Percentiles rank a stretch among this genome's conserved stretches.
These are phyloP conservation scores for Argentina silus DNA, from an alignment of 2,797 vertebrate genomes.

Conservation along the genomic window DNA sequence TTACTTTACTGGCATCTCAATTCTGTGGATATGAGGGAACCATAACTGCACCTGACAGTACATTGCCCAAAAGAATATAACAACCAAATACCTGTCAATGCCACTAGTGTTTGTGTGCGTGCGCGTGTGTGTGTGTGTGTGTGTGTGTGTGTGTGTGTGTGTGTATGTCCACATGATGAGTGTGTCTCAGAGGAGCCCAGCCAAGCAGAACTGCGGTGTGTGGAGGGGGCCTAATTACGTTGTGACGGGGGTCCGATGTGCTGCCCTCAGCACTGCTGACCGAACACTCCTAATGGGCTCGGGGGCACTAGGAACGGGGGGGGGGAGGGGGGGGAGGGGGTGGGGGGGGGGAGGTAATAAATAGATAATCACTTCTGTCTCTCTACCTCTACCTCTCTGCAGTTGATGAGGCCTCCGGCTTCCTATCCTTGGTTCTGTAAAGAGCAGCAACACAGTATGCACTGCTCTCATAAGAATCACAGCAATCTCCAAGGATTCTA, in stretches of 20 bases:
- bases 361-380: conserved; percentile 58
- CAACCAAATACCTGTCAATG: neutral
- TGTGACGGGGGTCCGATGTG: conserved; percentile 65
- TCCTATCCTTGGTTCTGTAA: too few species aligned
- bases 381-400: conserved; percentile 31
- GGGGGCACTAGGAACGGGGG: conserved; percentile 47
- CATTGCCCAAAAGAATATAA: too few species aligned
- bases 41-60: neutral
- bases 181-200: conserved; percentile 69
- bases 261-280: conserved; percentile 76
- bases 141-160: conserved; percentile 18
- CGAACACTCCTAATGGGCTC: conserved; percentile 66
- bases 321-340: conserved; percentile 31
- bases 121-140: conserved; percentile 23
- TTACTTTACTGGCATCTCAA: neutral
- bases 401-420: too few species aligned
- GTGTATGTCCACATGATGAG: conserved; percentile 57
- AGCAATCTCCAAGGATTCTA: too few species aligned
- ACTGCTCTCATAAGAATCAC: too few species aligned
- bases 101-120: conserved; percentile 10
- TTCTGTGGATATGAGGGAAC: neutral
- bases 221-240: conserved; percentile 61
- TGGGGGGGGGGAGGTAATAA: conserved; percentile 50
- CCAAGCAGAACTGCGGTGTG: conserved; percentile 73
- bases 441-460: too few species aligned